These are phyloP conservation scores for Hycleus phaleratus DNA, from an alignment of 1,140 invertebrate species.

Conservation along the genomic window DNA sequence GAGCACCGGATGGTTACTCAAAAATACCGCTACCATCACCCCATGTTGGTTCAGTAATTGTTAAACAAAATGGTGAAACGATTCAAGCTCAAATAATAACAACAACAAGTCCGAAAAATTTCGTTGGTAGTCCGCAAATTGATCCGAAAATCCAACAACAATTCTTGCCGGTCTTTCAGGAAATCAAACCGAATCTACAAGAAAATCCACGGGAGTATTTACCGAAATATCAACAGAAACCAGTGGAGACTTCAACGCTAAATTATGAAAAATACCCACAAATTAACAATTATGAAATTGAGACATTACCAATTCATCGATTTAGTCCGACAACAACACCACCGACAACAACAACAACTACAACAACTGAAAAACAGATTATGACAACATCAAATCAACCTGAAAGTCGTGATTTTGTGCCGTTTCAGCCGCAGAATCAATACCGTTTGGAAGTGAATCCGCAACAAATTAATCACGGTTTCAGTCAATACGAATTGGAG, in stretches of 20 bases:
- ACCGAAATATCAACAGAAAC: too few species aligned
- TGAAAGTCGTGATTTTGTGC: not conserved
- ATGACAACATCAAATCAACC: not conserved
- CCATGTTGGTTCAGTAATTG: slow-evolving; percentile 74
- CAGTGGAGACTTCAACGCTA: too few species aligned
- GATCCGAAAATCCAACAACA: too few species aligned
- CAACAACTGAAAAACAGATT: slow-evolving; percentile 3
- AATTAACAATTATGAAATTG: too few species aligned
- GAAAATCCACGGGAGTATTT: too few species aligned
- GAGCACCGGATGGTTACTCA: slow-evolving; percentile 68
- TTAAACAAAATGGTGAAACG: slow-evolving; percentile 34
- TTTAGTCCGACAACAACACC: slow-evolving; percentile 1
- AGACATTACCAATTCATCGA: too few species aligned
- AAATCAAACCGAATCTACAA: too few species aligned
- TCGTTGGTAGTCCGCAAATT: too few species aligned
- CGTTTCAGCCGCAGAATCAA: not conserved
- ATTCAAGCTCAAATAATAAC: not conserved
- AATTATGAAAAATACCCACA: too few species aligned
- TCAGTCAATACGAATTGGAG: slow-evolving; percentile 32
- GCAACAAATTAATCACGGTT: slow-evolving; percentile 20
- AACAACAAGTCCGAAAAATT: slow-evolving; percentile 3
- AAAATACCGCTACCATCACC: slow-evolving; percentile 77
- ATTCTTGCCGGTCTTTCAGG: too few species aligned
- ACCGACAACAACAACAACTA: slow-evolving; percentile 6
- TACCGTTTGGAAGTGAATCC: slow-evolving; percentile 9